Evolutionary conservation across 2,797 vertebrate species (phyloP).

Genomic region (Graptemys geographica): DNA sequence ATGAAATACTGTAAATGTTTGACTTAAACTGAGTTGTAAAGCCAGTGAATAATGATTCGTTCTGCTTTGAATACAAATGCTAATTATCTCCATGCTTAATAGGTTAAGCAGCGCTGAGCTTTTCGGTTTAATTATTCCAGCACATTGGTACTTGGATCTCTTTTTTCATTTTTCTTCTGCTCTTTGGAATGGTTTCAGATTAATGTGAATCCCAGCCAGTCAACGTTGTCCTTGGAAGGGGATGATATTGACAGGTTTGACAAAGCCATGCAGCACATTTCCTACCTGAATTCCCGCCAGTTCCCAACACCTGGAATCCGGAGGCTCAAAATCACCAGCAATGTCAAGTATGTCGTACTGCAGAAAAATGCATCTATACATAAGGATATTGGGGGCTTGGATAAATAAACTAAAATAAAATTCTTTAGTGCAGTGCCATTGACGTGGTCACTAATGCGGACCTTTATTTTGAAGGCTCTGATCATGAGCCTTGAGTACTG

Average conservation of each 20-base stretch:
- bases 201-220: constrained; percentile 92
- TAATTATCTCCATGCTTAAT: neutral
- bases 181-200: constrained; percentile 79
- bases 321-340: constrained; percentile 89
- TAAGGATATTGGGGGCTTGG: rapidly evolving
- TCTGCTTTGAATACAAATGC: neutral
- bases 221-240: constrained; percentile 89
- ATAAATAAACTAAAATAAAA: rapidly evolving
- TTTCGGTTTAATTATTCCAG: neutral
- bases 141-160: rapidly evolving
- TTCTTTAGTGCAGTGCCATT: neutral
- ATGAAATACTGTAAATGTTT: neutral
- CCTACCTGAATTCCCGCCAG: constrained; percentile 96
- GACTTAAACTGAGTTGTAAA: neutral
- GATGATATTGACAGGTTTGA: constrained; percentile 91
- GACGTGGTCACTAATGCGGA: neutral
- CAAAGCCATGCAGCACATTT: constrained; percentile 94
- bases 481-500: neutral
- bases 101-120: neutral
- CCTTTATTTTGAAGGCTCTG: neutral
- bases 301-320: constrained; percentile 97
- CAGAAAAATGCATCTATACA: rapidly evolving
- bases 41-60: neutral
- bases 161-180: rapidly evolving
- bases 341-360: constrained; percentile 84